Conservation (phyloP, 2,888 invertebrate genomes). For the Dioctria linearis region DNA sequence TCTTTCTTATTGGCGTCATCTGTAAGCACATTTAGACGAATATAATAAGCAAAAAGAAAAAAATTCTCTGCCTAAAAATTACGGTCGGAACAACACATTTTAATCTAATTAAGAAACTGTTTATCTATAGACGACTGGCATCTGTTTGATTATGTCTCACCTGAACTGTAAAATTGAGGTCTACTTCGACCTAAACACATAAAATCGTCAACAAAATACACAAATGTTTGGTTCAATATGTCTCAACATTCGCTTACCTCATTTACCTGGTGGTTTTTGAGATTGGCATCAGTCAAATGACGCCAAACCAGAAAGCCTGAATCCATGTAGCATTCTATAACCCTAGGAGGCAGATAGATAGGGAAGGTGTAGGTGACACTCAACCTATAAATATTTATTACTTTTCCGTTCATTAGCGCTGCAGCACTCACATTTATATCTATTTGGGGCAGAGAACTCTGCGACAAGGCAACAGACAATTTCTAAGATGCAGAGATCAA, state of each 20-base stretch:
- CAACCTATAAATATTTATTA: constrained; percentile 56
- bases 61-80: too few relatives aligned
- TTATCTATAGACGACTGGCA: constrained; percentile 32
- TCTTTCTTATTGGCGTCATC: too few relatives aligned
- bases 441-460: constrained; percentile 18
- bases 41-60: too few relatives aligned
- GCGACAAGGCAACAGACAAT: constrained; percentile 19
- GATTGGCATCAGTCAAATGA: constrained; percentile 56
- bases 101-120: constrained; percentile 35
- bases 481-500: constrained; percentile 39
- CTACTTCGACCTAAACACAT: constrained; percentile 29
- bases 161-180: constrained; percentile 39
- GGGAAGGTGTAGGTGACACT: constrained; percentile 51
- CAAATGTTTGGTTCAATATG: constrained; percentile 39
- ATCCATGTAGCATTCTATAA: constrained; percentile 1
- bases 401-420: constrained; percentile 44
- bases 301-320: constrained; percentile 32
- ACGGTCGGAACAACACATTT: not conserved
- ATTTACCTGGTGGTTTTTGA: not conserved
- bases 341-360: constrained; percentile 13
- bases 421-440: constrained; percentile 21
- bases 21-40: too few relatives aligned
- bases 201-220: constrained; percentile 23
- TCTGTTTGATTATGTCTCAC: constrained; percentile 47
- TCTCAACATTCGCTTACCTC: constrained; percentile 28